Evolutionary conservation across 1,140 invertebrate genomes (phyloP).

Genomic region (Euwallacea similis): DNA sequence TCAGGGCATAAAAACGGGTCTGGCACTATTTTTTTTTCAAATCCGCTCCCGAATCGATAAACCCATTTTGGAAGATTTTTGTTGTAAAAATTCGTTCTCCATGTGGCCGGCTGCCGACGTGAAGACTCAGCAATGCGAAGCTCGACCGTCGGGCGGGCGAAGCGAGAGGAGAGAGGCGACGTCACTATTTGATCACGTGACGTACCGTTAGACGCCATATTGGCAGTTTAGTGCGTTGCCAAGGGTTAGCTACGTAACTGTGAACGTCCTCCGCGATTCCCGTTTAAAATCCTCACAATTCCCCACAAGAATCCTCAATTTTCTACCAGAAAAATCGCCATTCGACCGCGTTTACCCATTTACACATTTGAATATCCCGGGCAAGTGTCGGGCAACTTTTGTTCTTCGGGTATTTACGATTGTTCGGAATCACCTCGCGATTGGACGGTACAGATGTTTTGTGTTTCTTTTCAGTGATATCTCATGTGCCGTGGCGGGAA

Average conservation of each 20-base stretch:
- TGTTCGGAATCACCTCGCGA: constrained; percentile 47
- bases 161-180: constrained; percentile 44
- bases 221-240: constrained; percentile 55
- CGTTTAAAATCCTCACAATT: constrained; percentile 6
- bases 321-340: constrained; percentile 4
- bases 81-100: background rate
- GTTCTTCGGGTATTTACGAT: constrained; percentile 54
- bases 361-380: constrained; percentile 43
- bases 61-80: background rate
- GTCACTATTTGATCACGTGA: constrained; percentile 60
- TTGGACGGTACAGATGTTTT: constrained; percentile 53
- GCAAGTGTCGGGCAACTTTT: constrained; percentile 39
- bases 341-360: constrained; percentile 4
- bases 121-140: background rate
- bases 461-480: constrained; percentile 46
- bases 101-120: constrained; percentile 9
- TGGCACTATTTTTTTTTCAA: too few relatives aligned
- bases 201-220: constrained; percentile 58
- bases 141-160: constrained; percentile 46
- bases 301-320: background rate
- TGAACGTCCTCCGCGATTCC: constrained; percentile 21
- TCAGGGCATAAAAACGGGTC: too few relatives aligned
- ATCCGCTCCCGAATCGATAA: too few relatives aligned
- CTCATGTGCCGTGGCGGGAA: constrained; percentile 51
- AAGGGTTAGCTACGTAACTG: constrained; percentile 50